Conservation (phyloP, 2,113 vertebrate genomes). For the Coptodon bakossiorum region DNA sequence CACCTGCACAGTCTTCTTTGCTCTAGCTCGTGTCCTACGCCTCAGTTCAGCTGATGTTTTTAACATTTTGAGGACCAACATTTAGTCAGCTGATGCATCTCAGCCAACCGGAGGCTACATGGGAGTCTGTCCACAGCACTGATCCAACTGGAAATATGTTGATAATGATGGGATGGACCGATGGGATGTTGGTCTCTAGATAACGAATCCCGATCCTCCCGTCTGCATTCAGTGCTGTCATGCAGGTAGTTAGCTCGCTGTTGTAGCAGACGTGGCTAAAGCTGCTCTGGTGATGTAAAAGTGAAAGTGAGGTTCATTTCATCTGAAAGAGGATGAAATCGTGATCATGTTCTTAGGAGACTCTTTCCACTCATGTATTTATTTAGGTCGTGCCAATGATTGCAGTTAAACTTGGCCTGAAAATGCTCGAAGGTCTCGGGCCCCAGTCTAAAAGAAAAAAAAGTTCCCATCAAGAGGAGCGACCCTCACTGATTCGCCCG, state of each 20-base stretch:
- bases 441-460: rapidly evolving
- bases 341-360: too few relatives aligned
- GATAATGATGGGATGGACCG: not conserved
- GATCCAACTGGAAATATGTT: not conserved
- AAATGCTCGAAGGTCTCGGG: not conserved
- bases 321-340: not conserved
- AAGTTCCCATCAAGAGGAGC: not conserved
- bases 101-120: not conserved
- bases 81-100: not conserved
- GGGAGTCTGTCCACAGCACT: not conserved
- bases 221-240: not conserved
- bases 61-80: not conserved
- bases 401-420: not conserved
- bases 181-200: not conserved
- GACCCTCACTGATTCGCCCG: not conserved
- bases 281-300: not conserved
- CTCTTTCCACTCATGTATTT: rapidly evolving
- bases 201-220: not conserved
- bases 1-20: not conserved
- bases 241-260: not conserved
- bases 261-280: not conserved
- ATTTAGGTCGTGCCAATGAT: not conserved
- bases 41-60: not conserved
- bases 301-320: not conserved
- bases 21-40: not conserved